Evolutionary conservation across 1,140 invertebrate species (phyloP).

Genomic region (Ridgeia piscesae): DNA sequence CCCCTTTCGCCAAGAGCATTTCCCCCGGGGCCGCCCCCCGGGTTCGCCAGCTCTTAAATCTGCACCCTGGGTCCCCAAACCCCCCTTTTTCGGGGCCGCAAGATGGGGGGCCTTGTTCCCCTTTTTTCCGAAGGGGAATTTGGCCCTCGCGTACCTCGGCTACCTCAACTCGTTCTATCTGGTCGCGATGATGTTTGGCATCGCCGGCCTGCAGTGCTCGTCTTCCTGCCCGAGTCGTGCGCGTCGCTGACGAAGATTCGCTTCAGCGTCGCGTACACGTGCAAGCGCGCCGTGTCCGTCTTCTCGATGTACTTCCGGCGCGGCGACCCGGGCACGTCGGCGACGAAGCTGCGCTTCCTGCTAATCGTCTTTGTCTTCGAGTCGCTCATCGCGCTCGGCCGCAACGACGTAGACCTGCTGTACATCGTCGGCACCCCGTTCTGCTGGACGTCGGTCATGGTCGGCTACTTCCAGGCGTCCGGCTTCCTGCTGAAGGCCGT

Average conservation of each 20-base stretch:
- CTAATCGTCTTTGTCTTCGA: background rate
- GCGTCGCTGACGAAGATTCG: background rate
- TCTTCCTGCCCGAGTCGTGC: constrained; percentile 8
- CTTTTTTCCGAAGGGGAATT: too few species aligned
- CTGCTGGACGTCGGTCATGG: constrained; percentile 14
- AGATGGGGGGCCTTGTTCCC: too few species aligned
- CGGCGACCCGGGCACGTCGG: background rate
- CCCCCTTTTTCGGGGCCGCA: too few species aligned
- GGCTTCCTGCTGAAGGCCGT: background rate
- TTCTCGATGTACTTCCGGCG: background rate
- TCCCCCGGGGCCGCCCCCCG: too few species aligned
- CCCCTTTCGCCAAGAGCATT: too few species aligned
- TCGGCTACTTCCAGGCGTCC: constrained; percentile 15
- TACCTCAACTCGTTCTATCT: background rate
- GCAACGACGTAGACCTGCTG: background rate
- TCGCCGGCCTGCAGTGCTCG: background rate
- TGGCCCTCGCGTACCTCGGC: background rate
- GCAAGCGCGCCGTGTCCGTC: background rate
- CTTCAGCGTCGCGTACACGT: background rate
- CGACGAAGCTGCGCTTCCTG: background rate
- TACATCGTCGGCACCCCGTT: background rate
- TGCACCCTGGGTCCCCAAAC: too few species aligned
- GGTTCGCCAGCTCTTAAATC: too few species aligned
- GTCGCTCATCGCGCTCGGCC: background rate
- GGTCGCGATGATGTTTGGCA: background rate